Base-by-base conservation (phyloP, 1,140 invertebrate species). In the Dryas iulia region DNA sequence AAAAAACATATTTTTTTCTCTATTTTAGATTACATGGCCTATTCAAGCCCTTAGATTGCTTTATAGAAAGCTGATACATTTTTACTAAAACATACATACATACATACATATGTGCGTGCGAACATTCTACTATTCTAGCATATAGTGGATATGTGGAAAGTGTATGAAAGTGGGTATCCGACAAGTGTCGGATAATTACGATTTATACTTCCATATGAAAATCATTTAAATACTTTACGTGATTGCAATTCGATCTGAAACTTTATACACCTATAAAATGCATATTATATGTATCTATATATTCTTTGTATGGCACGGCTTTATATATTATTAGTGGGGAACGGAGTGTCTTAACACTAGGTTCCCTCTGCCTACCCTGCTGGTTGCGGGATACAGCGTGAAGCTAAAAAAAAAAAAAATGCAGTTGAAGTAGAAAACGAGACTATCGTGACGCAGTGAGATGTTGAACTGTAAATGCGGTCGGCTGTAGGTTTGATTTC, bases 111-210 rank as follows among this genome's bases (percentile, higher is more conserved):
- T 2, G 11, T n/a, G 31, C 79, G 80, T 87, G 82, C 77, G 79
- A 82, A 86, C 75, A n/a, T n/a, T n/a, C n/a, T n/a, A 78, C 80
- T 84, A 84, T n/a, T n/a, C n/a, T 85, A 81, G 83, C 85, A 83
- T 84, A 85, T 86, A 78, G 76, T 62, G 33, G 35, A 63, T 59
- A 62, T 68, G 60, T 82, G 81, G 85, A 87, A 87, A 87, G 85
- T 74, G 59, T 60, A 70, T 31, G 67, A 69, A 73, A 73, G 66
- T 39, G 61, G 58, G 3, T 35, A 18, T 7, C 52, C n/a, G n/a
- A n/a, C n/a, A n/a, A n/a, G n/a, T 30, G 47, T 23, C 14, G 18
- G 25, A 18, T 61, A 25, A 61, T 28, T 47, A 61, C 11, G 26
- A 25, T n/a, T 53, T 12, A 53, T 53, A 24, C 21, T 53, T 53